A percentile compares a stretch with the other conserved stretches of the same genome.
Conservation (phyloP, 2,888 invertebrate species). For the Eupithecia insigniata region DNA sequence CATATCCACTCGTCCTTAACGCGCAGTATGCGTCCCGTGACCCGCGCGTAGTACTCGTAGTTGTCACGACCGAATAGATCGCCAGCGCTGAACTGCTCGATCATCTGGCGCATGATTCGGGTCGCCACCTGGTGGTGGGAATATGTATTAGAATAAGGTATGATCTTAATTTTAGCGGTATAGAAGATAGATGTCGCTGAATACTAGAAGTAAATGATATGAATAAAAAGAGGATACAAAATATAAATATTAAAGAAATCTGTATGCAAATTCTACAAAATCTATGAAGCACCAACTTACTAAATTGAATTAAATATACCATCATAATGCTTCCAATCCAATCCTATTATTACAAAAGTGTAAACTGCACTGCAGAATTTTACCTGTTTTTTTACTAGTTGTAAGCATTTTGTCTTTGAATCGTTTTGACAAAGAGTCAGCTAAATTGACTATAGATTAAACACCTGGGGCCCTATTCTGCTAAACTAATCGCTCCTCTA, state of each 20-base stretch:
- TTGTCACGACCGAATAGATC: constrained; percentile 97
- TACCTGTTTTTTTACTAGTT: too few relatives aligned
- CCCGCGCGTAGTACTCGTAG: constrained; percentile 97
- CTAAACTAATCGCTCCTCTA: not conserved
- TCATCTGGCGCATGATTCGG: constrained; percentile 97
- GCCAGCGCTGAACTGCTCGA: constrained; percentile 98
- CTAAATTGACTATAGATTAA: not conserved
- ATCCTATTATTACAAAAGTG: not conserved
- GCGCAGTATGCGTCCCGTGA: constrained; percentile 95
- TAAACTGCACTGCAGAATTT: not conserved
- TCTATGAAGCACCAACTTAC: not conserved
- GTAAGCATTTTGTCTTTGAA: not conserved
- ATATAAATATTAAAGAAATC: not conserved
- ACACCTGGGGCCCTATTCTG: not conserved
- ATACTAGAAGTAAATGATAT: not conserved
- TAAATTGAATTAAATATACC: not conserved
- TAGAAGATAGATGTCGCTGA: not conserved
- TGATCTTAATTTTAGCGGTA: not conserved
- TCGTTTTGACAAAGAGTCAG: not conserved
- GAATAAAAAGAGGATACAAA: not conserved
- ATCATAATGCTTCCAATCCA: not conserved
- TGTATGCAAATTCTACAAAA: not conserved
- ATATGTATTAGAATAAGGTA: not conserved
- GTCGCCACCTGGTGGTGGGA: constrained; percentile 91
- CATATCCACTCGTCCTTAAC: constrained; percentile 98